These are phyloP conservation scores for Ctenodactylus gundi DNA, from an alignment of 2,113 vertebrate genomes.

Conservation along the genomic window DNA sequence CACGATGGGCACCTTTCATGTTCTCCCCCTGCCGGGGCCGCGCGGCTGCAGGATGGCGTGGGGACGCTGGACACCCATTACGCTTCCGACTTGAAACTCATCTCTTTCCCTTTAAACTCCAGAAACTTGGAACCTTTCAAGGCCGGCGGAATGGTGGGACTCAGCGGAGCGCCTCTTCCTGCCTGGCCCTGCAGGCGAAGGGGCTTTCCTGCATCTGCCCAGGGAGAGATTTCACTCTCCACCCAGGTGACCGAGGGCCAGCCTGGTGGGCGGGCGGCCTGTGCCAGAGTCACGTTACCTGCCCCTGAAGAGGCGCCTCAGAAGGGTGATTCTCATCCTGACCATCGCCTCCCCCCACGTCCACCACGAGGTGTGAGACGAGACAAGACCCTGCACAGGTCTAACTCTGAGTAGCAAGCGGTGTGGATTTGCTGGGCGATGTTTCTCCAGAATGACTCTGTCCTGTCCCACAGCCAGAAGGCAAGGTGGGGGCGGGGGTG, in stretches of 20 bases:
- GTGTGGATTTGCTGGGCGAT: too few relatives aligned
- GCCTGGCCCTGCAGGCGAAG: not conserved
- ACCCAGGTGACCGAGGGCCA: not conserved
- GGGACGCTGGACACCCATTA: conserved; percentile 54
- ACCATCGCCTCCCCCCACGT: too few relatives aligned
- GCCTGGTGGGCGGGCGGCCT: rapidly evolving
- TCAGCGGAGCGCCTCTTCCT: not conserved
- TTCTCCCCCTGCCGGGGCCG: conserved; percentile 37
- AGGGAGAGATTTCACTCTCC: not conserved
- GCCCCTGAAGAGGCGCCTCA: not conserved
- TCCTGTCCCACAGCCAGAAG: not conserved
- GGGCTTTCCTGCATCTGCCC: not conserved
- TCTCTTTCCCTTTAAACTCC: conserved; percentile 64
- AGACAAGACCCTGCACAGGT: not conserved
- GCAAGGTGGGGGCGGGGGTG: too few relatives aligned
- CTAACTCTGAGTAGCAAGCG: not conserved
- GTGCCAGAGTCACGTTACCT: not conserved
- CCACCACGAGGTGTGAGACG: too few relatives aligned
- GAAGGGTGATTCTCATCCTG: not conserved
- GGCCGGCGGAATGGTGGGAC: conserved; percentile 16
- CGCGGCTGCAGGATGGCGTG: conserved; percentile 22
- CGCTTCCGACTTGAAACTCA: conserved; percentile 71
- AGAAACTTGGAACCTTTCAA: conserved; percentile 65
- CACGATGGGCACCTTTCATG: conserved; percentile 71
- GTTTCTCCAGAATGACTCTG: not conserved